A percentile compares a stretch with the other conserved stretches of the same genome.
Conservation (phyloP, 1,140 invertebrate genomes). For the Vanessa atalanta region DNA sequence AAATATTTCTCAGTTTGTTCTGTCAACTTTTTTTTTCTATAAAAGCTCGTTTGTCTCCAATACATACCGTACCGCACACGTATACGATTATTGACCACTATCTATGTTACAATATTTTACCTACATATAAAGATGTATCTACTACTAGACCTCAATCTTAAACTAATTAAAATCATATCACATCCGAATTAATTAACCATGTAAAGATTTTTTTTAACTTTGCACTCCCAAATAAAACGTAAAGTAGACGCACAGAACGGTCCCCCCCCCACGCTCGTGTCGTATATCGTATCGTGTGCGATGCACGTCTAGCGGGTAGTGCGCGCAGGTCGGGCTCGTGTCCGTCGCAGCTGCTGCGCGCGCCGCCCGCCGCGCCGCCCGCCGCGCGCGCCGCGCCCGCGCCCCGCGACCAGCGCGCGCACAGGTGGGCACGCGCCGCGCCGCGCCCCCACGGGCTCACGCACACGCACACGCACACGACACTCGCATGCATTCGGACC, state of each 20-base stretch:
- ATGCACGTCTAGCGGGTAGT: conserved; percentile 33
- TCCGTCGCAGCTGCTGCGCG: conserved; percentile 91
- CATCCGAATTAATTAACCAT: too few species aligned
- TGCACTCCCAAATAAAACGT: background rate
- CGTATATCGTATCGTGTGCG: conserved; percentile 13
- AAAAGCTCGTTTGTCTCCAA: background rate
- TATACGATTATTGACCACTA: background rate
- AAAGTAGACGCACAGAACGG: background rate
- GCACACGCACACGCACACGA: conserved; percentile 14
- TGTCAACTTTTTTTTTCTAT: background rate
- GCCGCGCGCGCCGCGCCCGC: conserved; percentile 45
- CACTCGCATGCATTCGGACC: conserved; percentile 42
- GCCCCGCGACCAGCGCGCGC: conserved; percentile 39
- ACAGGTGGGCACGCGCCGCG: conserved; percentile 18
- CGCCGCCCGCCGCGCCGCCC: conserved; percentile 81
- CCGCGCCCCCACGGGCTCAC: too few species aligned
- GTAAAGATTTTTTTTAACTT: background rate
- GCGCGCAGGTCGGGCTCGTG: conserved; percentile 91
- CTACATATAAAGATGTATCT: too few species aligned
- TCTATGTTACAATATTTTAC: background rate
- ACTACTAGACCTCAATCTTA: too few species aligned
- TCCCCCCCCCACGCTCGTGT: background rate
- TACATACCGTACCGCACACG: background rate
- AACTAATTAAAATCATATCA: too few species aligned
- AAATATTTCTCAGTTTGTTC: background rate